Conservation (phyloP, 2,113 vertebrate species). For the Tinamus guttatus region DNA sequence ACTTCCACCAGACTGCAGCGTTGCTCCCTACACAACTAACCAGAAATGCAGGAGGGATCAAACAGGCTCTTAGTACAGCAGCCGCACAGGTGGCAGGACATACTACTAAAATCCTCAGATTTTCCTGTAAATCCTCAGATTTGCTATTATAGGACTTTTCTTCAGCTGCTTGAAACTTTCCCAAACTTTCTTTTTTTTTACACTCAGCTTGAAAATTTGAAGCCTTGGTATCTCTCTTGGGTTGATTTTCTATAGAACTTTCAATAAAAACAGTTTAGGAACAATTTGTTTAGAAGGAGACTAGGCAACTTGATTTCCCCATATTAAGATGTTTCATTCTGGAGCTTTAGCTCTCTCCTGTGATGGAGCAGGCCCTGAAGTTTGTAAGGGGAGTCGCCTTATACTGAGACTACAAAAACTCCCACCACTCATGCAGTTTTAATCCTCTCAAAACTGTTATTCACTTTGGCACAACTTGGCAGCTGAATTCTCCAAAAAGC, state of each 20-base stretch:
- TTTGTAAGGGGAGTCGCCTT: neutral
- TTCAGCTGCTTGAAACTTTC: neutral
- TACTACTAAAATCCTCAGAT: neutral
- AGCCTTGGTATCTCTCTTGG: neutral
- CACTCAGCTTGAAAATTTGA: neutral
- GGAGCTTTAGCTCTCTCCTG: neutral
- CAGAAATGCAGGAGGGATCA: neutral
- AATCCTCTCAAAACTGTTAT: neutral
- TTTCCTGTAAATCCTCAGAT: neutral
- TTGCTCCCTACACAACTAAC: neutral
- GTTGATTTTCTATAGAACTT: neutral
- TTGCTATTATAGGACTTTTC: neutral
- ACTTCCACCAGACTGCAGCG: neutral
- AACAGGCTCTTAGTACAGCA: neutral
- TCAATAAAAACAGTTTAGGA: neutral
- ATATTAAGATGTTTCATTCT: neutral
- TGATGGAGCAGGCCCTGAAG: neutral
- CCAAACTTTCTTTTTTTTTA: neutral
- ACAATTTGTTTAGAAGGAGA: neutral
- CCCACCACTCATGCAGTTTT: neutral
- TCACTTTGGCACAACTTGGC: neutral
- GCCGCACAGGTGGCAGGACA: neutral
- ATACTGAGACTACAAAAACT: neutral
- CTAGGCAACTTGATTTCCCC: neutral
- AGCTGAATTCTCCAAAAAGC: neutral